Evolutionary conservation across 92 coral and sea anemone species (phyloP).

Genomic region (Epizoanthus illoricatus): DNA sequence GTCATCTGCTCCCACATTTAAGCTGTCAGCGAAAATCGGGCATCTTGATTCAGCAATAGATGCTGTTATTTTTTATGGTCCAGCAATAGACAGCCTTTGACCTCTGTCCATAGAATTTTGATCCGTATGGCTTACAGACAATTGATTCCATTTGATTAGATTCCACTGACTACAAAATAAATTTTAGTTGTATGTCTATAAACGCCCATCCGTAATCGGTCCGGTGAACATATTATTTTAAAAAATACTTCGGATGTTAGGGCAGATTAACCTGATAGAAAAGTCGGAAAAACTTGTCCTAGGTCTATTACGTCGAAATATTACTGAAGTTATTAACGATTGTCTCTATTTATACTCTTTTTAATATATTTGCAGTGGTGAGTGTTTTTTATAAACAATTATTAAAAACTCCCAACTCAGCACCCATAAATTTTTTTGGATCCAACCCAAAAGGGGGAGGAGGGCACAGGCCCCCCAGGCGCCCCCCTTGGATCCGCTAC

Average conservation of each 20-base stretch:
- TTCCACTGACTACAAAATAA: not conserved
- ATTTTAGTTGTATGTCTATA: slow-evolving; percentile 11
- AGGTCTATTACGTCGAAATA: not conserved
- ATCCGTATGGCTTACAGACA: slow-evolving; percentile 11
- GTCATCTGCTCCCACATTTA: slow-evolving; percentile 26
- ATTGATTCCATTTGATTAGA: slow-evolving; percentile 16
- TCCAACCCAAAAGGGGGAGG: no score
- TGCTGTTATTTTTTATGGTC: not conserved
- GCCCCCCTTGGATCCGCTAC: no score
- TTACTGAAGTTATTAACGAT: not conserved
- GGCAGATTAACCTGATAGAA: not conserved
- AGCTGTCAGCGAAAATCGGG: slow-evolving; percentile 14
- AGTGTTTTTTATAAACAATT: no score
- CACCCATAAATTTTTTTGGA: no score
- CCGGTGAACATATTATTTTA: not conserved
- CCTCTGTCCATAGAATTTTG: slow-evolving; percentile 1
- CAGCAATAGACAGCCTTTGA: slow-evolving; percentile 11
- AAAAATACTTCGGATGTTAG: not conserved
- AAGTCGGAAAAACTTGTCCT: not conserved
- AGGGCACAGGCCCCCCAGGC: no score
- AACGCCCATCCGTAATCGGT: slow-evolving; percentile 18
- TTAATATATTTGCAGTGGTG: no score
- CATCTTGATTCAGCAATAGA: not conserved
- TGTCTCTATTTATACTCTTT: no score
- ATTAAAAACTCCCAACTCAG: no score